Base-by-base conservation (phyloP, 1,140 invertebrate species). In the Mylabris phalerata region DNA sequence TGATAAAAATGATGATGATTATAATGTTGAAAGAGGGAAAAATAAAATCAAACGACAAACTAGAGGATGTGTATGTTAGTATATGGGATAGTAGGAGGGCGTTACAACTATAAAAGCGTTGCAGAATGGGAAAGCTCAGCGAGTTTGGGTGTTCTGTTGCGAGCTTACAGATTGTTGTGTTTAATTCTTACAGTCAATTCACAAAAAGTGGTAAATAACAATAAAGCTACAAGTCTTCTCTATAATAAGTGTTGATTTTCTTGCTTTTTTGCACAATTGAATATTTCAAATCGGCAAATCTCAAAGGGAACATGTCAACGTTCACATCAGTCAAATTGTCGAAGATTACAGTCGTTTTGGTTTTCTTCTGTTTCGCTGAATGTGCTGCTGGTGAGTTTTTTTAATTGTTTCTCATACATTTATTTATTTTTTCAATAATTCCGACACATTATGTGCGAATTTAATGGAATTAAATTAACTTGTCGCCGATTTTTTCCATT, bases 301-400 rank as follows among this genome's bases (percentile, higher is more conserved):
- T 19, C 9, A 40, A 50, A 50, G 40, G 40, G 9, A 50, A 50
- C 32, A 63, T 59, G 56, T 57, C 59, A 49, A 60, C 56, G 26
- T 55, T 64, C 25, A 57, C 56, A 19, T 19, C 19, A 49, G 45
- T 51, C 19, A 50, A 45, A 40, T 46, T 68, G 61, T 67, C 64
- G 45, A 72, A 63, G 66, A 66, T 64, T 13, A 60, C 55, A 25
- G 48, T 62, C 4, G 26, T 67, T 19, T 48, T 69, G 47, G 55
- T 66, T 24, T 65, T 66, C 51, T 69, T 67, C 48, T 64, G 60
- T 50, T 68, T 71, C 52, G 68, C 63, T 55, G 70, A 68, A 58
- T 65, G 63, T 55, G 67, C 70, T n/a, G 61, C 63, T 59, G 71
- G 71, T 72, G 61, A 72, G 71, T 71, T 62, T 50, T n/a, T 50